Evolutionary conservation across 2,113 vertebrate genomes (phyloP), one percentile per base, ranked within the genome.

Genomic region (Fulmarus glacialis): DNA sequence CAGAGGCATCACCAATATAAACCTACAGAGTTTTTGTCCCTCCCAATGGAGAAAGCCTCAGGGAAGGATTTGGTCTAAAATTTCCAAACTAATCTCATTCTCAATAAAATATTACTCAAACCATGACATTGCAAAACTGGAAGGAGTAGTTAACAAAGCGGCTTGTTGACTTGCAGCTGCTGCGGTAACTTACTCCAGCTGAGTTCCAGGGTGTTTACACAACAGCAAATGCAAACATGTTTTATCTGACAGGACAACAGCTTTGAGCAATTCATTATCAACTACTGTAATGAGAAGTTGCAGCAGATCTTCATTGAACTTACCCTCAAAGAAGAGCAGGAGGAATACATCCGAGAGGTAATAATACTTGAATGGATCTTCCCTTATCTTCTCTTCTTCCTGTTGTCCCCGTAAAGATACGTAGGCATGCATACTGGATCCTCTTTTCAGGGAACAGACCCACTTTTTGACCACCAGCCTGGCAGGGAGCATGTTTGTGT

Each of bases 261-360:
- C 97, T 99, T 99, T 92, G 99, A 99, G 97, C 99, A 99, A 96
- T 99, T 99, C 97, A 99, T 99, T 96, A 99, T 99, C 97, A 99
- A 99, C 98, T 99, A 99, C 95, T 99, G 99, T 96, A 99, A 99
- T 47, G 99, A 99, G 98, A 99, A 99, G 96, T 95, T 99, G 87
- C 99, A 99, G 95, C 99, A 99, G 97, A 99, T 99, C 98, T 99
- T 99, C 98, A 99, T 99, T 48, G 99, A 99, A 93, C 98, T 99
- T 18, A 99, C 99, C 18, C 98, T 99, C 80, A 99, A 99, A 34
- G 99, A 99, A 94, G 99, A 99, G 89, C 99, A 99, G 97, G 99
- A 99, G 92, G 99, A 99, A 36, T 99, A 99, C 83, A 85, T 99
- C 89, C 98, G 99, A 96, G 99, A 99, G 99, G 99, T 99, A 97